phyloP scores from a whole-genome alignment of 2,888 invertebrate species.

The Epinotia bilunana region DNA sequence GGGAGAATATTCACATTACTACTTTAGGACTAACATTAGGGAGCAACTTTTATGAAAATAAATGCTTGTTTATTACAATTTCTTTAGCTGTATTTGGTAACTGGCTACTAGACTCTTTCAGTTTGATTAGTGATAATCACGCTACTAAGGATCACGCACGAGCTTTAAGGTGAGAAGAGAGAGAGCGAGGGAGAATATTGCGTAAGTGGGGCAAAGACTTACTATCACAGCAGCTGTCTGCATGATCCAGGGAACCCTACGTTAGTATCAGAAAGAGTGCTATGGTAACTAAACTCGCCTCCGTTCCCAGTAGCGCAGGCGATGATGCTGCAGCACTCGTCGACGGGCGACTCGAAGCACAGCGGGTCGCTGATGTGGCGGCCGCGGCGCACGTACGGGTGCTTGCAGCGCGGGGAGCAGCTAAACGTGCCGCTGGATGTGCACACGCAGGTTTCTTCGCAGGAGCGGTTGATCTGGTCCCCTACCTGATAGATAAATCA shows the following conservation, averaged over 20 bases:
- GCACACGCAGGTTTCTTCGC: constrained; percentile 92
- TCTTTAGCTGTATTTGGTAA: too few species aligned
- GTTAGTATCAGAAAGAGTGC: background rate
- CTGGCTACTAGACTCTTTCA: too few species aligned
- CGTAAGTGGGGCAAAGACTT: too few species aligned
- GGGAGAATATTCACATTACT: constrained; percentile 43
- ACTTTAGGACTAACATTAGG: too few species aligned
- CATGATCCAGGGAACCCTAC: too few species aligned
- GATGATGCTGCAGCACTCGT: constrained; percentile 88
- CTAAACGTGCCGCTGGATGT: constrained; percentile 86
- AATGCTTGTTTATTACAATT: too few species aligned
- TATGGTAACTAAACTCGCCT: constrained; percentile 53
- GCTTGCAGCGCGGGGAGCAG: constrained; percentile 89
- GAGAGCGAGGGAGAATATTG: too few species aligned
- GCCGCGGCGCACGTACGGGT: constrained; percentile 88
- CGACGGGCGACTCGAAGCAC: constrained; percentile 88
- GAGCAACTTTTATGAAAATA: too few species aligned
- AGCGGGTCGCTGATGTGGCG: constrained; percentile 87
- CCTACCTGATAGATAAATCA: constrained; percentile 80
- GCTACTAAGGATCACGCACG: background rate
- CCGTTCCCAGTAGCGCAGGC: constrained; percentile 86
- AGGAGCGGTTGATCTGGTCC: constrained; percentile 88
- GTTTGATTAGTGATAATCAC: background rate
- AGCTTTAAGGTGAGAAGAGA: too few species aligned
- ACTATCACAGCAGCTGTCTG: too few species aligned